phyloP scores from a whole-genome alignment of 2,113 vertebrate species.

The Embiotoca jacksoni region DNA sequence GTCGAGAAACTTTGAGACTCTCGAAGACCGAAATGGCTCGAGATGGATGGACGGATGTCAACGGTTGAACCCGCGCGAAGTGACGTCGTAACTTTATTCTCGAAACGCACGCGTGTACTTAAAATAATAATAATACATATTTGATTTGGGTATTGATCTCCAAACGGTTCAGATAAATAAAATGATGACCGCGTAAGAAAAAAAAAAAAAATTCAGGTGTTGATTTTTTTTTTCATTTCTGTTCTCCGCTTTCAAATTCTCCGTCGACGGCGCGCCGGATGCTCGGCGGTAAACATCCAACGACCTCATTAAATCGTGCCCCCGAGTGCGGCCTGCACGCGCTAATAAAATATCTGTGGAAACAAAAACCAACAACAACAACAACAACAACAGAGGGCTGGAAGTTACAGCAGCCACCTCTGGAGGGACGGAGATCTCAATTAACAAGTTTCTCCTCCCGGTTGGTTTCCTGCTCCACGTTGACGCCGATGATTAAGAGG shows the following conservation, averaged over 20 bases:
- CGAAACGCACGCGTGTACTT: too few relatives aligned
- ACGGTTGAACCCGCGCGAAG: too few relatives aligned
- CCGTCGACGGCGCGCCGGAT: neutral
- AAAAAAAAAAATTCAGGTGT: neutral
- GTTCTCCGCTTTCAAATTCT: neutral
- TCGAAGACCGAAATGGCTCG: too few relatives aligned
- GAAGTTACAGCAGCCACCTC: constrained; percentile 66
- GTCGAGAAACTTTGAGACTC: too few relatives aligned
- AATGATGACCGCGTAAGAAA: too few relatives aligned
- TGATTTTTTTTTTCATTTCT: neutral
- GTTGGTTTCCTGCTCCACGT: constrained; percentile 59
- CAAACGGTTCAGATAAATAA: too few relatives aligned
- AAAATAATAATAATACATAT: too few relatives aligned
- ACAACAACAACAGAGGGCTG: constrained; percentile 50
- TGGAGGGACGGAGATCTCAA: constrained; percentile 75
- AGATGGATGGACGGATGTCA: too few relatives aligned
- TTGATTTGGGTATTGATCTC: too few relatives aligned
- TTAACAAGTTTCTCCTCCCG: constrained; percentile 77
- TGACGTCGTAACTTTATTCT: too few relatives aligned
- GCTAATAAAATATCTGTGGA: constrained; percentile 70
- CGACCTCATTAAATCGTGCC: constrained; percentile 77
- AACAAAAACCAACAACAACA: neutral
- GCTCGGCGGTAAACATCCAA: constrained; percentile 51
- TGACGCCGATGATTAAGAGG: constrained; percentile 69
- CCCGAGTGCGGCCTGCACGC: constrained; percentile 59